Evolutionary conservation across 1,140 invertebrate species (phyloP).

Genomic region (Coelopa frigida): DNA sequence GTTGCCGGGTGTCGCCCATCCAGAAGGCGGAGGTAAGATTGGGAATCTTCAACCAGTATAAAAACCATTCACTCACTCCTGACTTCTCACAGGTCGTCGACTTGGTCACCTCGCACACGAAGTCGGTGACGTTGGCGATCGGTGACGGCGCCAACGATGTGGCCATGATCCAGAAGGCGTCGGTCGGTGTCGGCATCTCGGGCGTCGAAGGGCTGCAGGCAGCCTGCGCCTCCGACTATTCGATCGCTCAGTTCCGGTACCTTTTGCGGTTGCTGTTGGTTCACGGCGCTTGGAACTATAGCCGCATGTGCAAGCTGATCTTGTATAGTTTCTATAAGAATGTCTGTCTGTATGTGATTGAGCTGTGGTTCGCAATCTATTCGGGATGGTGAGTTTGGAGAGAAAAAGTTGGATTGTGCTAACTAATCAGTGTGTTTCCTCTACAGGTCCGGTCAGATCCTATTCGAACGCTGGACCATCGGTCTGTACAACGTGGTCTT

Average conservation of each 20-base stretch:
- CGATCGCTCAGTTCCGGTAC: constrained; percentile 93
- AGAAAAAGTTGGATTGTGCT: too few species aligned
- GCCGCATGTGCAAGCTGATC: constrained; percentile 94
- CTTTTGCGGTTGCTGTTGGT: constrained; percentile 84
- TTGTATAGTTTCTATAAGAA: constrained; percentile 99
- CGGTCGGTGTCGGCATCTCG: constrained; percentile 94
- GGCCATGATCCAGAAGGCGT: constrained; percentile 96
- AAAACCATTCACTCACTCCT: neutral
- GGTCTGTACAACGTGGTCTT: constrained; percentile 96
- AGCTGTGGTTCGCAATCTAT: constrained; percentile 97
- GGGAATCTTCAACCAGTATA: neutral
- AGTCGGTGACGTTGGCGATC: constrained; percentile 89
- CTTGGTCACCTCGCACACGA: constrained; percentile 78
- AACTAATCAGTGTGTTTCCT: too few species aligned
- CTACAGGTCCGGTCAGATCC: constrained; percentile 95
- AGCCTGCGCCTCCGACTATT: constrained; percentile 96
- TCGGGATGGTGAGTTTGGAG: too few species aligned
- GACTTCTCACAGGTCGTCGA: constrained; percentile 72
- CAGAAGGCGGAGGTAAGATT: constrained; percentile 79
- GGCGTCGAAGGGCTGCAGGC: constrained; percentile 98
- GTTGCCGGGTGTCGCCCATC: constrained; percentile 95
- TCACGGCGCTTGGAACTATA: constrained; percentile 98
- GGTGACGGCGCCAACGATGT: constrained; percentile 99
- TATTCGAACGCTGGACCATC: constrained; percentile 98
- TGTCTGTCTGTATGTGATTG: constrained; percentile 97